Evolutionary conservation across 2,797 vertebrate genomes (phyloP).

Genomic region (Florisuga fusca): DNA sequence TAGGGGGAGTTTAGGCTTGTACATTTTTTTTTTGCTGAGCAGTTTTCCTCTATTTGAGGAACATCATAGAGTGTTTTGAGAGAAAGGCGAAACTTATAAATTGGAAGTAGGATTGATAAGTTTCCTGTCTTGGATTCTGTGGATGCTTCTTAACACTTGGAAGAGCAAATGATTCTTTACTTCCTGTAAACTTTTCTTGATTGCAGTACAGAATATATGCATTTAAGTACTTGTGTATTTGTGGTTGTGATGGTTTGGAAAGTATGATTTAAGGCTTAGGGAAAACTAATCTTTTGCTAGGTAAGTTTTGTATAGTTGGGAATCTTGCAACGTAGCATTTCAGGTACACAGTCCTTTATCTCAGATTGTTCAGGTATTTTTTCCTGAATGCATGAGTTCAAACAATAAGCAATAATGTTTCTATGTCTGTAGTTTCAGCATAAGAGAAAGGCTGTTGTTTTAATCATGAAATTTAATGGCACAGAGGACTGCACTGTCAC

Average conservation of each 20-base stretch:
- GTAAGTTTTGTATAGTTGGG: background rate
- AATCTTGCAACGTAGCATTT: background rate
- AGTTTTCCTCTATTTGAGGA: background rate
- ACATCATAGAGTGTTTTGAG: background rate
- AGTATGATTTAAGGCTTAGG: background rate
- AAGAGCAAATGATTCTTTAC: background rate
- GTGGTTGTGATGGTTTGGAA: background rate
- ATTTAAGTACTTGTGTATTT: background rate
- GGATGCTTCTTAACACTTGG: background rate
- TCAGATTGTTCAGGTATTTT: background rate
- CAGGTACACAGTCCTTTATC: background rate
- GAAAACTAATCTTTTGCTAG: background rate
- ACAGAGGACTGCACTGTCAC: background rate
- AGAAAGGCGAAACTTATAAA: background rate
- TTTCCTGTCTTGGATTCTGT: background rate
- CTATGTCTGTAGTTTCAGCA: background rate
- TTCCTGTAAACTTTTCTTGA: background rate
- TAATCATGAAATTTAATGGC: background rate
- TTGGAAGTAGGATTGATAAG: background rate
- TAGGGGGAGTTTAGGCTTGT: background rate
- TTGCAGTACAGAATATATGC: background rate
- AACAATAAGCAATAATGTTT: background rate
- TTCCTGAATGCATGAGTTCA: background rate
- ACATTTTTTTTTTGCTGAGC: background rate
- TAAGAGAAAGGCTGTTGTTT: background rate